These are phyloP conservation scores for Euclidia mi DNA, from an alignment of 2,888 invertebrate genomes.

Conservation along the genomic window DNA sequence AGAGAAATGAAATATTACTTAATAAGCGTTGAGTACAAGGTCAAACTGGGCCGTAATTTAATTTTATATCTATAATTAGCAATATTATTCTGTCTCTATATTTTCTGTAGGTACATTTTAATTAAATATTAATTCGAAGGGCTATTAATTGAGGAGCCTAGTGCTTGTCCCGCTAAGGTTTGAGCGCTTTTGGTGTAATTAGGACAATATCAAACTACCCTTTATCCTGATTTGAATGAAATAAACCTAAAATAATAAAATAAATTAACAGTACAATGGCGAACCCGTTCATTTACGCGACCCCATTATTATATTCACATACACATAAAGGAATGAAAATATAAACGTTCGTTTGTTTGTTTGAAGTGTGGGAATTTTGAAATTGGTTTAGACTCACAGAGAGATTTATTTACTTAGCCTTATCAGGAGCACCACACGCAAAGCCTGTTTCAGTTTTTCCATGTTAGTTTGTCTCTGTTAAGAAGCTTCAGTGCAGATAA, in stretches of 20 bases:
- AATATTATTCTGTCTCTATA: no score
- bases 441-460: slow-evolving; percentile 1
- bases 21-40: no score
- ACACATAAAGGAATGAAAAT: slow-evolving; percentile 16
- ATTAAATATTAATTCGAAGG: neutral
- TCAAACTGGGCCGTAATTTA: no score
- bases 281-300: slow-evolving; percentile 24
- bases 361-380: slow-evolving; percentile 15
- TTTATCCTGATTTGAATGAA: slow-evolving; percentile 28
- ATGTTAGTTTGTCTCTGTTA: neutral
- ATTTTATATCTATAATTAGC: no score
- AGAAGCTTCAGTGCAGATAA: neutral
- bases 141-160: neutral
- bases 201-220: slow-evolving; percentile 33
- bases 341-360: slow-evolving; percentile 15
- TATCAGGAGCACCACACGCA: slow-evolving; percentile 1
- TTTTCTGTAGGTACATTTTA: neutral
- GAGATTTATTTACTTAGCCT: slow-evolving; percentile 11
- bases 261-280: slow-evolving; percentile 35
- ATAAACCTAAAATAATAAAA: slow-evolving; percentile 40
- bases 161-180: neutral
- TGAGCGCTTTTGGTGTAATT: slow-evolving; percentile 18
- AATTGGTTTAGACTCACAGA: slow-evolving; percentile 9
- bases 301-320: slow-evolving; percentile 31
- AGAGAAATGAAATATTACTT: no score